Conservation (phyloP, 2,113 vertebrate genomes). For the Henicopernis longicauda region DNA sequence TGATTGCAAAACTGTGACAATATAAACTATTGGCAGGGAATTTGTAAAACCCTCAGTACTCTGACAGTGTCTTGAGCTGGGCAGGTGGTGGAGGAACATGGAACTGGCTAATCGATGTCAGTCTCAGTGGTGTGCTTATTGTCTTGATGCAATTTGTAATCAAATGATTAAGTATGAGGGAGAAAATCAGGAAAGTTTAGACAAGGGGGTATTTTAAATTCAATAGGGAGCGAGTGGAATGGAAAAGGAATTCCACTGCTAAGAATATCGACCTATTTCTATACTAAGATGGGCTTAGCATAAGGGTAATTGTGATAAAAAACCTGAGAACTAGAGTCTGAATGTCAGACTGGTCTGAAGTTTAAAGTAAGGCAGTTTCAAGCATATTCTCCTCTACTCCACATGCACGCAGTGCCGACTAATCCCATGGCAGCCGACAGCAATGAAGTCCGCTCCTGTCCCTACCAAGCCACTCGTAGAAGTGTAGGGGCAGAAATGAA, state of each 20-base stretch:
- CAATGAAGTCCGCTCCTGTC: neutral
- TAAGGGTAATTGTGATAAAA: neutral
- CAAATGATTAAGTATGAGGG: neutral
- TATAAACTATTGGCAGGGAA: neutral
- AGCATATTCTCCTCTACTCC: neutral
- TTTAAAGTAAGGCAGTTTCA: neutral
- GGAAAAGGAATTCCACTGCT: neutral
- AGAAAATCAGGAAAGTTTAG: neutral
- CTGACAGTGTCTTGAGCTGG: neutral
- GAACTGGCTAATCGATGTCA: neutral
- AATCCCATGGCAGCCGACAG: neutral
- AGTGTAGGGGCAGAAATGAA: neutral
- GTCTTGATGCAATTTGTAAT: neutral
- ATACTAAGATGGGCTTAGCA: neutral
- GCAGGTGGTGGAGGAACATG: neutral
- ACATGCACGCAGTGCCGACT: accelerated
- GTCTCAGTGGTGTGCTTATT: neutral
- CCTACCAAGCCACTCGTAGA: neutral
- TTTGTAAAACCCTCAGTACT: neutral
- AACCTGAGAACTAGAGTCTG: neutral
- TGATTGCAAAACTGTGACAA: neutral
- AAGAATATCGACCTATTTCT: neutral
- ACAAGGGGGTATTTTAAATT: neutral
- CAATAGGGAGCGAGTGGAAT: neutral
- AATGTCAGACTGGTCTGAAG: neutral